Evolutionary conservation across 2,888 invertebrate species (phyloP).

Genomic region (Brachyopa scutellaris): DNA sequence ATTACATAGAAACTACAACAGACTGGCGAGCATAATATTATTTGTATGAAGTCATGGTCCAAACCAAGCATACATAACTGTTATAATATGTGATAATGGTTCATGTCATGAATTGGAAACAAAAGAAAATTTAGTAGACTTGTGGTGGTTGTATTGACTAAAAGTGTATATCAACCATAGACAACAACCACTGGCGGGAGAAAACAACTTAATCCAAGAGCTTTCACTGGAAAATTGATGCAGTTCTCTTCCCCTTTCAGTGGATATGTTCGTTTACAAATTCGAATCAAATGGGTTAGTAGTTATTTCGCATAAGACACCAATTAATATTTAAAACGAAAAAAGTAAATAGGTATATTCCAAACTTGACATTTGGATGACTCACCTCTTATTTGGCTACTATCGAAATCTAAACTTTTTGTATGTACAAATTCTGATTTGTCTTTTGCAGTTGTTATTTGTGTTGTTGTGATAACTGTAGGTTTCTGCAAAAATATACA

Average conservation of each 20-base stretch:
- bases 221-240: constrained; percentile 1
- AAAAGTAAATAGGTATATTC: too few species aligned
- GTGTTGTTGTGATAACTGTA: constrained; percentile 73
- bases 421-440: constrained; percentile 77
- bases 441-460: constrained; percentile 74
- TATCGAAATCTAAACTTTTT: constrained; percentile 77
- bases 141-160: constrained; percentile 47
- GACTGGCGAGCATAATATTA: constrained; percentile 60
- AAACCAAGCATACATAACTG: constrained; percentile 60
- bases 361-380: constrained; percentile 45
- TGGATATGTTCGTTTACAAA: not conserved
- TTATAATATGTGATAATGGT: constrained; percentile 46
- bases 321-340: too few species aligned
- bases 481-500: constrained; percentile 74
- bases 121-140: constrained; percentile 15
- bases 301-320: too few species aligned
- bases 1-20: constrained; percentile 61
- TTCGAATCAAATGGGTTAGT: constrained; percentile 51
- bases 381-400: constrained; percentile 76
- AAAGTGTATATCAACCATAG: constrained; percentile 32
- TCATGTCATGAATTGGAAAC: constrained; percentile 42
- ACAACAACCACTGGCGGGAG: constrained; percentile 17
- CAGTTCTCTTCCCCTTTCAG: not conserved
- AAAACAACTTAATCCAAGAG: constrained; percentile 22
- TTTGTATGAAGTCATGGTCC: constrained; percentile 49